Evolutionary conservation across 2,888 invertebrate genomes (phyloP).

Genomic region (Unio delphinus): DNA sequence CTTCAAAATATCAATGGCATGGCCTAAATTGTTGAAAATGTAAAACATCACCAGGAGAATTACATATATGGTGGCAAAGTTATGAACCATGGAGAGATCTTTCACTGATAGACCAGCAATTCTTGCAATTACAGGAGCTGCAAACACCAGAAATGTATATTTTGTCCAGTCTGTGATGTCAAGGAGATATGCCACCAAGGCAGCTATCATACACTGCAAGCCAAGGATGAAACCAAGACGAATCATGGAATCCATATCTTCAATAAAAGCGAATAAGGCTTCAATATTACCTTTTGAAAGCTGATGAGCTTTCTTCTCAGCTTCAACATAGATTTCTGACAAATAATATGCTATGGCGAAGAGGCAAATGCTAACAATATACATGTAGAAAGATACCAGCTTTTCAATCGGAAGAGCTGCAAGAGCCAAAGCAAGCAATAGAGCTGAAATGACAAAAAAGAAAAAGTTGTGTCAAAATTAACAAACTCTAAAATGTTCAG

Average conservation of each 20-base stretch:
- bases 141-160: constrained; percentile 71
- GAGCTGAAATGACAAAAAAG: constrained; percentile 65
- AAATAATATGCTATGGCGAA: constrained; percentile 72
- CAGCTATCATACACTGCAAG: constrained; percentile 68
- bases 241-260: constrained; percentile 57
- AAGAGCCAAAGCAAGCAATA: constrained; percentile 72
- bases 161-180: constrained; percentile 68
- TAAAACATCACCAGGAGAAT: constrained; percentile 71
- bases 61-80: constrained; percentile 71
- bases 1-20: constrained; percentile 66
- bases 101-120: constrained; percentile 71
- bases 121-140: constrained; percentile 73
- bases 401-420: constrained; percentile 73
- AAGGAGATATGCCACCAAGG: constrained; percentile 69
- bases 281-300: constrained; percentile 20
- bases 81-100: constrained; percentile 71
- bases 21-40: constrained; percentile 70
- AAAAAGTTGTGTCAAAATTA: neutral
- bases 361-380: constrained; percentile 71
- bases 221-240: constrained; percentile 66
- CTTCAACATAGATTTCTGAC: constrained; percentile 71
- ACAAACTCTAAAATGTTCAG: neutral
- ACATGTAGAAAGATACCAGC: constrained; percentile 74
- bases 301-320: constrained; percentile 46
- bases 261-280: constrained; percentile 40